Evolutionary conservation across 2,113 vertebrate species (phyloP).

Genomic region (Hippocampus zosterae): DNA sequence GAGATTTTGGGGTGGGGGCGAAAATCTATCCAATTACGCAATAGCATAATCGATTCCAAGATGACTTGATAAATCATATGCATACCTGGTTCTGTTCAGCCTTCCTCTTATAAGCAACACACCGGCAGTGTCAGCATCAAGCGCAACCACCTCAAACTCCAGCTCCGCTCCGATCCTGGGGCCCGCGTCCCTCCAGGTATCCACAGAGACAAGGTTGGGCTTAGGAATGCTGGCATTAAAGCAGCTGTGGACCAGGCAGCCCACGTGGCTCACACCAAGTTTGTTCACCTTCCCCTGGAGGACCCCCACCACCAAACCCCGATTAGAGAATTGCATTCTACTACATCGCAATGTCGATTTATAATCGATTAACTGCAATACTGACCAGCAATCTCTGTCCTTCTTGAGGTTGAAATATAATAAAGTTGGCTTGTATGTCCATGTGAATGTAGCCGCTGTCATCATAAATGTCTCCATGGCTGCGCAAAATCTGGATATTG

Average conservation of each 20-base stretch:
- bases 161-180: constrained; percentile 79
- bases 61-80: background rate
- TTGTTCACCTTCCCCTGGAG: constrained; percentile 90
- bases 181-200: constrained; percentile 79
- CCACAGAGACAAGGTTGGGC: constrained; percentile 75
- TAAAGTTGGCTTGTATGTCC: constrained; percentile 85
- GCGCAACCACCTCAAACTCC: constrained; percentile 83
- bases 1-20: no score
- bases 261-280: constrained; percentile 83
- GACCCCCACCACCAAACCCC: background rate
- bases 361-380: constrained; percentile 10
- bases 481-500: constrained; percentile 78
- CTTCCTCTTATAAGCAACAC: constrained; percentile 89
- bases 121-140: constrained; percentile 85
- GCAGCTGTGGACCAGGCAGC: constrained; percentile 91
- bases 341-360: no score
- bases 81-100: constrained; percentile 73
- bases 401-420: constrained; percentile 82
- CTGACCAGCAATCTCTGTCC: constrained; percentile 84
- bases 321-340: no score
- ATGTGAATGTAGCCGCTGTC: constrained; percentile 90
- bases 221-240: constrained; percentile 93
- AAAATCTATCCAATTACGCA: no score
- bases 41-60: no score
- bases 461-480: constrained; percentile 84